Percentiles rank a stretch among this genome's conserved stretches.
These are phyloP conservation scores for Pristionchus pacificus DNA, from an alignment of 1,140 invertebrate species.

Conservation along the genomic window DNA sequence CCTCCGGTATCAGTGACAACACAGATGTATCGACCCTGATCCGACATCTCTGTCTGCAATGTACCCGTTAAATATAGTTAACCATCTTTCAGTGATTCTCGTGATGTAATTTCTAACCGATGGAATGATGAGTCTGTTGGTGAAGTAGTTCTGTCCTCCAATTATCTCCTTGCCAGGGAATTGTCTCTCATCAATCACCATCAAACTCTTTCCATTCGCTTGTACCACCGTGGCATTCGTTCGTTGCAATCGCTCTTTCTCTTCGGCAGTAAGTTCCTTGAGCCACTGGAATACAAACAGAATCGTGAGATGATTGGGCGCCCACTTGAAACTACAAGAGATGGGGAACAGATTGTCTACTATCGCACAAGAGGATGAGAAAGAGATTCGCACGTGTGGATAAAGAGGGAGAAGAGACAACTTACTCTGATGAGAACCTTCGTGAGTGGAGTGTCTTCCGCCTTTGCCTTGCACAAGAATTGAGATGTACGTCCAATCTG, in stretches of 20 bases:
- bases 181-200: slow-evolving; percentile 31
- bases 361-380: no score
- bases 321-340: no score
- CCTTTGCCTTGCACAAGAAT: slow-evolving; percentile 37
- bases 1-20: slow-evolving; percentile 33
- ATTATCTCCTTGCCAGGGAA: slow-evolving; percentile 12
- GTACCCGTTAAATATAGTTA: no score
- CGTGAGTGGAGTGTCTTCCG: slow-evolving; percentile 21
- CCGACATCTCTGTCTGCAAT: slow-evolving; percentile 14
- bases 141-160: slow-evolving; percentile 22
- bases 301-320: no score
- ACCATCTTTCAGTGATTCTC: background rate
- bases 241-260: slow-evolving; percentile 10
- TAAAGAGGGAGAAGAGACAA: no score
- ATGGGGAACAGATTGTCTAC: no score
- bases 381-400: no score
- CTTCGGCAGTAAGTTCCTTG: slow-evolving; percentile 24
- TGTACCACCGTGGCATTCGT: slow-evolving; percentile 30
- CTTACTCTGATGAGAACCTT: no score
- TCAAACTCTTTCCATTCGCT: slow-evolving; percentile 33
- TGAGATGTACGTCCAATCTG: slow-evolving; percentile 31
- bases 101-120: slow-evolving; percentile 1
- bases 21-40: slow-evolving; percentile 35
- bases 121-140: slow-evolving; percentile 29
- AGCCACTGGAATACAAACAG: slow-evolving; percentile 37